Evolutionary conservation across 1,140 invertebrate genomes (phyloP), one percentile per base, ranked within the genome.

Genomic region (Antheraea mylitta): DNA sequence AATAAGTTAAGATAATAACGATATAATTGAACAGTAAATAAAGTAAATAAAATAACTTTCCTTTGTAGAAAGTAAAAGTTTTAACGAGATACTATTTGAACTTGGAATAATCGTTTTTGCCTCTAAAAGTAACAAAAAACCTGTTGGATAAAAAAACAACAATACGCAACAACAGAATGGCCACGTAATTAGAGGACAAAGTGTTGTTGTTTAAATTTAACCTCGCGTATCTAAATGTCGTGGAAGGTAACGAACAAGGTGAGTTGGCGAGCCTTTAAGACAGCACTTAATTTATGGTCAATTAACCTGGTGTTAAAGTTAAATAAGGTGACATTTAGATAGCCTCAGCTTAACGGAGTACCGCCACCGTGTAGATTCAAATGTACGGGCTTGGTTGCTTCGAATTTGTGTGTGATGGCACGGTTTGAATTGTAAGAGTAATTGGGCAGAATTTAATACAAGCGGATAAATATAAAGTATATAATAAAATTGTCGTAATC

Each of bases 291-390:
- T 89, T 89, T 89, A 87, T 87, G 73, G 81, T 85, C 87, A 89
- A 89, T 89, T 89, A 89, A 87, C 83, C 78, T 80, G 79, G 87
- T 86, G 87, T 89, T 84, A 87, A 70, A 81, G 80, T 84, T 79
- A 82, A 86, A 83, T 86, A 87, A 86, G 80, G 81, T 80, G 79
- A 85, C 85, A 83, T 79, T 79, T 71, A 77, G 81, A 81, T 80
- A 83, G 77, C 72, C 71, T 19, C 74, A 69, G 71, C 68, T 70
- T 74, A 72, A 78, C 70, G 68, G 72, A 77, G 71, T 80, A 76
- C 76, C 71, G 71, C 67, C 72, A 70, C 68, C 63, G 58, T 71
- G 66, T 53, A 16, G 62, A 72, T 69, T 67, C 58, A 64, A 71
- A 74, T 69, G 36, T 65, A 45, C 64, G n/a, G 18, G 5, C 37